These are phyloP conservation scores for Neosalanx taihuensis DNA, from an alignment of 2,797 vertebrate species.

Conservation along the genomic window DNA sequence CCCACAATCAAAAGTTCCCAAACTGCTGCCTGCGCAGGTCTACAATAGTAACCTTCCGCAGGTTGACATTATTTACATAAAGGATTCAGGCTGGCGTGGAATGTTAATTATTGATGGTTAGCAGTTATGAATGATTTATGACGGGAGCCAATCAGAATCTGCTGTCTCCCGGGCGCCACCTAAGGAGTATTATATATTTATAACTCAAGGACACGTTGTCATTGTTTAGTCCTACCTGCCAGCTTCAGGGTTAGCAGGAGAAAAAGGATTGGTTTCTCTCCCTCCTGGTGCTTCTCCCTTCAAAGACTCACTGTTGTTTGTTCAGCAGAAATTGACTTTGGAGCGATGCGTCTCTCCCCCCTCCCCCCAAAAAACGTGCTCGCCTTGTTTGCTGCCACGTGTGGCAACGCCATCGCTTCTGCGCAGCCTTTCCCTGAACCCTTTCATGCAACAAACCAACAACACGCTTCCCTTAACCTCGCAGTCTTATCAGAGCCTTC, in stretches of 20 bases:
- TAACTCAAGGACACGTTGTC: slow-evolving; percentile 81
- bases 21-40: slow-evolving; percentile 74
- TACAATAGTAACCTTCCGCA: slow-evolving; percentile 72
- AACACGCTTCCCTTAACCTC: not conserved
- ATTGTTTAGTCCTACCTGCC: slow-evolving; percentile 70
- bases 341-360: slow-evolving; percentile 48
- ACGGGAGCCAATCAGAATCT: slow-evolving; percentile 78
- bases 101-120: slow-evolving; percentile 81
- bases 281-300: slow-evolving; percentile 53
- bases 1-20: slow-evolving; percentile 72
- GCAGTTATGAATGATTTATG: slow-evolving; percentile 83
- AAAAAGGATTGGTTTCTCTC: slow-evolving; percentile 62
- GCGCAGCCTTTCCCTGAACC: slow-evolving; percentile 16
- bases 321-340: slow-evolving; percentile 55
- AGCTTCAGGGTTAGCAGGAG: slow-evolving; percentile 56
- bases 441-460: not conserved
- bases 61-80: slow-evolving; percentile 82
- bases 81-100: slow-evolving; percentile 72
- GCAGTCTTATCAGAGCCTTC: not conserved
- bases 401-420: not conserved
- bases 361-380: slow-evolving; percentile 12
- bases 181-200: slow-evolving; percentile 81
- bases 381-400: slow-evolving; percentile 8
- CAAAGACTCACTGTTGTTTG: slow-evolving; percentile 65
- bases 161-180: slow-evolving; percentile 69